Evolutionary conservation across 1,140 invertebrate species (phyloP).

Genomic region (Stenopsyche tienmushanensis): DNA sequence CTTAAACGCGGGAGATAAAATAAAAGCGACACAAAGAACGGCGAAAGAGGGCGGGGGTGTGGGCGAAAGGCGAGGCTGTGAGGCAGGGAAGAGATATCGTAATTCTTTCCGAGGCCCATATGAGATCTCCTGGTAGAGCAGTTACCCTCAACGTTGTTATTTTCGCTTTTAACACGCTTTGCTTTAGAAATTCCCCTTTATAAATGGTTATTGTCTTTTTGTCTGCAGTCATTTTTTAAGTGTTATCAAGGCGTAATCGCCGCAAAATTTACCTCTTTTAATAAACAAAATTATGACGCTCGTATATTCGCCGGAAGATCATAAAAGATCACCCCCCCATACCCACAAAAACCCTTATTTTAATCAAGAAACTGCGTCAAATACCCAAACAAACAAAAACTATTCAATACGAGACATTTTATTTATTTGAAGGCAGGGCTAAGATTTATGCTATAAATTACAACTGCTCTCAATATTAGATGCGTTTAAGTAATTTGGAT

Average conservation of each 20-base stretch:
- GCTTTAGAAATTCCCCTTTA: slow-evolving; percentile 11
- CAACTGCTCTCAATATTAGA: too few relatives aligned
- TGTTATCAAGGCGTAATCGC: neutral
- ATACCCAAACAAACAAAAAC: too few relatives aligned
- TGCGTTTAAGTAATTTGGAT: too few relatives aligned
- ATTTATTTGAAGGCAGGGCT: too few relatives aligned
- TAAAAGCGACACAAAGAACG: neutral
- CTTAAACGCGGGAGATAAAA: neutral
- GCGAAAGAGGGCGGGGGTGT: neutral
- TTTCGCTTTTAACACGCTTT: slow-evolving; percentile 10
- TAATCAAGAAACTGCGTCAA: too few relatives aligned
- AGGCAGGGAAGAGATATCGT: neutral
- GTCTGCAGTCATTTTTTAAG: neutral
- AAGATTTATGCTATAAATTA: too few relatives aligned
- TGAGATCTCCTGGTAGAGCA: slow-evolving; percentile 7
- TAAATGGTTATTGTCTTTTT: slow-evolving; percentile 1
- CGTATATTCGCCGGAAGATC: too few relatives aligned
- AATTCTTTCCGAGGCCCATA: slow-evolving; percentile 13
- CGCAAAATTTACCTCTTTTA: neutral
- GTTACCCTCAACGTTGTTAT: slow-evolving; percentile 13
- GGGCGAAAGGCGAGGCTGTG: too few relatives aligned
- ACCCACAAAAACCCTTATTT: too few relatives aligned
- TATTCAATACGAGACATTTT: too few relatives aligned
- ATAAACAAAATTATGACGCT: neutral
- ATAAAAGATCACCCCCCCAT: too few relatives aligned